Evolutionary conservation across 2,797 vertebrate species (phyloP), one percentile per base, ranked within the genome.

Genomic region (Sebastes oblongus): DNA sequence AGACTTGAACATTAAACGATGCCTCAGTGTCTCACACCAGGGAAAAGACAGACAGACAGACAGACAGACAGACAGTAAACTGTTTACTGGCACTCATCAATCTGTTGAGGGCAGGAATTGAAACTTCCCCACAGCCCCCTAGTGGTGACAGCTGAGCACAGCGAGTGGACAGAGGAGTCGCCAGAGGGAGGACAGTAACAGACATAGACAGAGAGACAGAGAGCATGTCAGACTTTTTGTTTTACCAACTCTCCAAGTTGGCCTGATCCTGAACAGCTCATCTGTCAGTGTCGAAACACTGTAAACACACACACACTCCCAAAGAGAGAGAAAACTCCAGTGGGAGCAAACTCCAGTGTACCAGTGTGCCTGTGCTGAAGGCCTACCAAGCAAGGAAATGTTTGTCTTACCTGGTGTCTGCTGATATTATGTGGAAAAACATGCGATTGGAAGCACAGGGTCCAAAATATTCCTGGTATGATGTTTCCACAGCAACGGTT

Each of bases 381-480:
- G 24, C 54, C 75, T 39, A 82, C 88, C 88, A 90, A 90, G 87
- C 86, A 90, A 78, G 91, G 90, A 91, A 73, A 93, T 87, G 91
- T 91, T 91, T 92, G 82, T 75, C 69, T 81, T 74, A 52, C 77
- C 85, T 72, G 72, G 77, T 61, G 67, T 84, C 73, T 77, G 80
- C 56, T 62, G 72, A 56, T 65, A 72, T 55, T 70, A 72, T 66
- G 54, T 60, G 85, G 80, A 84, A 80, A 65, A 88, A 62, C 69
- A 69, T 60, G 10, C 14, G 80, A 78, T 67, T 24, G 56, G 67
- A 85, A n/a, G 25, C 36, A 55, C 74, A 3, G 59, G 10, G 36
- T 80, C 67, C 81, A 73, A 83, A 86, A 81, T 62, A 91, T 90
- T 60, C 66, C 64, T 7, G 52, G 81, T 30, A 84, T 87, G 86